A percentile compares a stretch with the other conserved stretches of the same genome.
Evolutionary conservation across 2,113 vertebrate genomes (phyloP).

Genomic region (Physeter macrocephalus): DNA sequence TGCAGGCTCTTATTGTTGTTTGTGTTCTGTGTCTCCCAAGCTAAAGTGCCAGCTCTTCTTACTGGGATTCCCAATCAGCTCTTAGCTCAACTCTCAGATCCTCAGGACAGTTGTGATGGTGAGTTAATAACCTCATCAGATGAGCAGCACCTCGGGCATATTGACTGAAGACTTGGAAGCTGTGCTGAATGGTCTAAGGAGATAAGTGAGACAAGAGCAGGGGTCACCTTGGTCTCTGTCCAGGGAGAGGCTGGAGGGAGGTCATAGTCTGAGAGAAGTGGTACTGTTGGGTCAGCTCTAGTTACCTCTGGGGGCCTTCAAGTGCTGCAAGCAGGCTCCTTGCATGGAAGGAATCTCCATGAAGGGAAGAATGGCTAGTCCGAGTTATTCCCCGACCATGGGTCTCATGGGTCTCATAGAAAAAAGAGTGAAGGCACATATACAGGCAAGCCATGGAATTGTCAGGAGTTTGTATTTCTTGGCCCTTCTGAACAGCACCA

Average conservation of each 20-base stretch:
- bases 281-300: background rate
- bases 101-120: background rate
- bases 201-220: background rate
- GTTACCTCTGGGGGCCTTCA: background rate
- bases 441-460: too few species aligned
- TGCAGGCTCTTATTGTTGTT: background rate
- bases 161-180: background rate
- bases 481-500: background rate
- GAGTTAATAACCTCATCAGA: background rate
- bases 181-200: too few species aligned
- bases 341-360: background rate
- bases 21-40: background rate
- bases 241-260: background rate
- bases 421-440: background rate
- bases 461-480: background rate
- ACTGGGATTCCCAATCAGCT: background rate
- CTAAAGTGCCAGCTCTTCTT: background rate
- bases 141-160: background rate
- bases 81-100: background rate
- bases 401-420: too few species aligned
- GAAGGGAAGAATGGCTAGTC: background rate
- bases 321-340: background rate
- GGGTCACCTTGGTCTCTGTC: background rate
- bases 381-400: background rate
- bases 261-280: background rate